Conservation (phyloP, 1,140 invertebrate species). For the Copidosoma floridanum region DNA sequence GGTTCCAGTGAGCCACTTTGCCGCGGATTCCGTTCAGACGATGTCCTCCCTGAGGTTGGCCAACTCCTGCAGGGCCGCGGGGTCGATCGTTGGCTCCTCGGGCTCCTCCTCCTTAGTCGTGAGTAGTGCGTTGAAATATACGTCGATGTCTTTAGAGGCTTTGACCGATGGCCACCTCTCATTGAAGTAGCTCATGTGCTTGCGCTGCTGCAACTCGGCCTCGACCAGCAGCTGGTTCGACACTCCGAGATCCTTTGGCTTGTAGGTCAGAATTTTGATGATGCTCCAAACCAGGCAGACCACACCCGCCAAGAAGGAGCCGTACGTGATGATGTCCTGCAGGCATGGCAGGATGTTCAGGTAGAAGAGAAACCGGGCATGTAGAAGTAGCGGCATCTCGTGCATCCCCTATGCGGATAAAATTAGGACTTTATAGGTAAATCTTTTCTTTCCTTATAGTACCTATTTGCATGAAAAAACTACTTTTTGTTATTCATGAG, state of each 20-base stretch:
- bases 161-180: slow-evolving; percentile 38
- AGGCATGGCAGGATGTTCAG: slow-evolving; percentile 66
- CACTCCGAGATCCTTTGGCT: slow-evolving; percentile 31
- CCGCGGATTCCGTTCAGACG: slow-evolving; percentile 35
- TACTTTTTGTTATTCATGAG: no score
- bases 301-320: slow-evolving; percentile 59
- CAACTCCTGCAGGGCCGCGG: slow-evolving; percentile 31
- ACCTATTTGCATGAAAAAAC: no score
- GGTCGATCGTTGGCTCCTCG: slow-evolving; percentile 10
- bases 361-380: slow-evolving; percentile 69
- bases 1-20: no score
- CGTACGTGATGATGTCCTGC: slow-evolving; percentile 61
- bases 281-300: slow-evolving; percentile 56
- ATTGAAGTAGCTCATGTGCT: slow-evolving; percentile 40
- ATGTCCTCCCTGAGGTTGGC: slow-evolving; percentile 41
- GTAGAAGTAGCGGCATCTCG: slow-evolving; percentile 61
- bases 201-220: slow-evolving; percentile 39
- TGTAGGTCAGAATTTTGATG: slow-evolving; percentile 47
- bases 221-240: slow-evolving; percentile 39
- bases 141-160: slow-evolving; percentile 47
- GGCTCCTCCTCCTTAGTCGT: slow-evolving; percentile 18
- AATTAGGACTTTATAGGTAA: no score
- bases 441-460: no score
- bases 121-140: slow-evolving; percentile 51
- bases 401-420: slow-evolving; percentile 65